Base-by-base conservation (phyloP, 2,113 vertebrate genomes). In the Myxocyprinus asiaticus region DNA sequence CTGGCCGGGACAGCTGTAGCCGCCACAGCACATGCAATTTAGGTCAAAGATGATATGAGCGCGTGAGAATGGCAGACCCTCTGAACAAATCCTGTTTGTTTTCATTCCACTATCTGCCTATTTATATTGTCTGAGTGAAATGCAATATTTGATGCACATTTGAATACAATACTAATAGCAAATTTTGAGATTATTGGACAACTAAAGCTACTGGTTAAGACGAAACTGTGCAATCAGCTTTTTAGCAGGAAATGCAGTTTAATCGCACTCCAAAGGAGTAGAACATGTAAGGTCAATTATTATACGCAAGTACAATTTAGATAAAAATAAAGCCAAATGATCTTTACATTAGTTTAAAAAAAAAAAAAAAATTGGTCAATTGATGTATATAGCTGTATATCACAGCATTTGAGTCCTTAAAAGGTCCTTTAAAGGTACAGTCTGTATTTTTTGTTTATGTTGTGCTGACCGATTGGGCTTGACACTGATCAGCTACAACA, bases 31-130 rank as follows among this genome's bases (percentile, higher is more conserved):
- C 61, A 72, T 85, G 87, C 79, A 85, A 92, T 92, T 88, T 88
- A 85, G 92, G 91, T 92, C 89, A 92, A 89, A 90, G 85, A 89
- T 80, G 81, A 58, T 67, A 82, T 81, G 51, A 59, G 51, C n/a
- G 7, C 8, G 75, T 17, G 33, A 45, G 66, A 56, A 65, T 87
- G 88, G 86, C 87, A 88, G 12, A 81, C 86, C 84, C 66, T 78
- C 81, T 83, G 79, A 81, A 84, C 50, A 81, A 79, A 76, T 73
- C 58, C 56, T 44, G 80, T 82, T 81, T 58, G 83, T 77, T 62
- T 77, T 70, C 75, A 65, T 71, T 69, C 67, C 12, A 53, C 53
- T 65, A 63, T 65, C 77, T 70, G 67, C 44, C 66, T 70, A 62
- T 70, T 70, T 22, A 15, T 70, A 59, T 10, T 69, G n/a, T 6